phyloP scores from a whole-genome alignment of 2,888 invertebrate genomes.

The Clunio marinus region DNA sequence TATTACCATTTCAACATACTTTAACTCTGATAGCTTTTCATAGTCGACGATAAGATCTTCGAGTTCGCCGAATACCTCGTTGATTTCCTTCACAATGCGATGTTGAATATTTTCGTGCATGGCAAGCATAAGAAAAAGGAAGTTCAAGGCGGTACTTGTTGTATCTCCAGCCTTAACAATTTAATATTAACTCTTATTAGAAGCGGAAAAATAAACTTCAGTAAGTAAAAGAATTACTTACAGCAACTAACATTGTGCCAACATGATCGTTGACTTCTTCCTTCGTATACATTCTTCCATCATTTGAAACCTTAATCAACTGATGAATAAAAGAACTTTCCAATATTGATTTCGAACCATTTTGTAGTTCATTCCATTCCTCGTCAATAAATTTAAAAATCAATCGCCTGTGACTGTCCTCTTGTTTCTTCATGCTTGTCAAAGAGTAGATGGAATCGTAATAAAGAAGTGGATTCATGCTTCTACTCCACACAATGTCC shows the following conservation, averaged over 20 bases:
- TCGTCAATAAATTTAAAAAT: slow-evolving; percentile 6
- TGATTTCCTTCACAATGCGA: slow-evolving; percentile 27
- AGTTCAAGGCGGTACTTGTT: slow-evolving; percentile 31
- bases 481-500: slow-evolving; percentile 26
- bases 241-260: slow-evolving; percentile 37
- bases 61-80: slow-evolving; percentile 22
- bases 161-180: slow-evolving; percentile 35
- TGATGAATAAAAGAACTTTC: slow-evolving; percentile 28
- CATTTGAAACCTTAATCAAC: slow-evolving; percentile 19
- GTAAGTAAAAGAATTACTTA: too few relatives aligned
- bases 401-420: slow-evolving; percentile 23
- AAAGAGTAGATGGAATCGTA: slow-evolving; percentile 24
- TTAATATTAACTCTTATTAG: background rate
- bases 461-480: slow-evolving; percentile 25
- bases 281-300: slow-evolving; percentile 18
- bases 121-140: slow-evolving; percentile 32
- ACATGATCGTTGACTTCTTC: slow-evolving; percentile 34
- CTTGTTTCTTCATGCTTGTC: slow-evolving; percentile 15
- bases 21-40: slow-evolving; percentile 37
- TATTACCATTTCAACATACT: slow-evolving; percentile 36
- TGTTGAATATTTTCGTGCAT: slow-evolving; percentile 38
- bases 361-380: slow-evolving; percentile 24
- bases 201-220: too few relatives aligned
- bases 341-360: background rate
- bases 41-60: slow-evolving; percentile 27